Percentiles rank a stretch among this genome's conserved stretches.
phyloP scores from a whole-genome alignment of 2,888 invertebrate species.

The Lobophora halterata region DNA sequence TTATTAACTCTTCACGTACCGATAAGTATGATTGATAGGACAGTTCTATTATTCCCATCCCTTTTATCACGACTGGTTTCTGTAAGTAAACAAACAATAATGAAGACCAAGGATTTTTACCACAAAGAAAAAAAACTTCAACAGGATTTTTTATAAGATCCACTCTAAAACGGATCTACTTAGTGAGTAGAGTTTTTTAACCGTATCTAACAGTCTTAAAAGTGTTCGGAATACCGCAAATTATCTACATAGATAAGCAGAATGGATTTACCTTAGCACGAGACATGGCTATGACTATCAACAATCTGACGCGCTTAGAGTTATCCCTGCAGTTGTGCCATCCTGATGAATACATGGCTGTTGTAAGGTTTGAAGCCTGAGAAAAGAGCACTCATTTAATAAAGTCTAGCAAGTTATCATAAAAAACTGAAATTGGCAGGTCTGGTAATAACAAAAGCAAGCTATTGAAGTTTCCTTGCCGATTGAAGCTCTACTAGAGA shows the following conservation, averaged over 20 bases:
- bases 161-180: no score
- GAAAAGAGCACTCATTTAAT: not conserved
- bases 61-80: constrained; percentile 45
- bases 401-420: not conserved
- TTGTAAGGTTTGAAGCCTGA: constrained; percentile 40
- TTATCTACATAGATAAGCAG: no score
- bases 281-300: constrained; percentile 37
- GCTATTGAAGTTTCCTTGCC: no score
- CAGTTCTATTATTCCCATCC: constrained; percentile 41
- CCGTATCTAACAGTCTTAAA: no score
- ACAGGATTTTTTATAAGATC: no score
- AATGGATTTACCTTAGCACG: constrained; percentile 43
- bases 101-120: not conserved
- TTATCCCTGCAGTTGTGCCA: constrained; percentile 42
- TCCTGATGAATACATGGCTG: constrained; percentile 48
- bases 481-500: no score
- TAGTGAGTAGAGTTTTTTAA: no score
- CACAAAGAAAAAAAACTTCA: no score
- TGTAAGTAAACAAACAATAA: constrained; percentile 34
- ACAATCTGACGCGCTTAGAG: constrained; percentile 33
- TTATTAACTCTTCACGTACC: no score
- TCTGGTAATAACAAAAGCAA: no score
- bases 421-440: no score
- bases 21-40: constrained; percentile 43
- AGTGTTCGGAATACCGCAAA: no score